Evolutionary conservation across 2,113 vertebrate genomes (phyloP), one percentile per base, ranked within the genome.

Genomic region (Protomyctophum bolini): DNA sequence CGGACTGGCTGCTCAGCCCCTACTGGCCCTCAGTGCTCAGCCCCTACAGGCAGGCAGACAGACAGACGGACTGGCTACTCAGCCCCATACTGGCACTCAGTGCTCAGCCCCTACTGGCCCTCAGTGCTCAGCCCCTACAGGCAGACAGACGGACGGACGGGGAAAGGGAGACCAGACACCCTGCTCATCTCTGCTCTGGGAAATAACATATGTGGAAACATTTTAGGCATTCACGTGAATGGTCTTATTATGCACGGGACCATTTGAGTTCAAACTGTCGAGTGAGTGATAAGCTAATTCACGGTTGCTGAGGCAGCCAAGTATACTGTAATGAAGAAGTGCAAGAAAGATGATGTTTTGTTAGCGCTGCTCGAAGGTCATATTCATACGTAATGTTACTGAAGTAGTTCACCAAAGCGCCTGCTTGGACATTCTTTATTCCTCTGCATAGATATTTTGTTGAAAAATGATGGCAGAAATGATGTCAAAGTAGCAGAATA

Each of bases 221-320:
- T 85, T 85, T 86, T 76, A 75, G 63, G 21, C 51, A 41, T 73
- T 80, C 59, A 55, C 81, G 71, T 70, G 47, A 72, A 79, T 73
- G 68, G 70, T 83, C 52, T 58, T 55, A 56, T 58, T 55, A 56
- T 29, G n/a, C 10, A 0, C 47, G 75, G 60, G 10, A 41, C 33
- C 51, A 64, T 52, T 72, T 12, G 67, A 77, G 79, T 78, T 69
- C 4, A 51, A 87, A 81, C 60, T 85, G 82, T 68, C 73, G 70
- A 81, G 73, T 85, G 77, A 85, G 81, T 77, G 68, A 83, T 85
- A 85, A 79, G 14, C 54, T 75, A 47, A 75, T 76, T 73, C 82
- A 76, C 86, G 80, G 82, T 86, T 82, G 75, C 76, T 85, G 33
- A 3, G 33, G 33, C 33, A 6, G 33, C 33, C 33, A 41, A 82